Evolutionary conservation across 2,888 invertebrate genomes (phyloP).

Genomic region (Balanococcus diminutus): DNA sequence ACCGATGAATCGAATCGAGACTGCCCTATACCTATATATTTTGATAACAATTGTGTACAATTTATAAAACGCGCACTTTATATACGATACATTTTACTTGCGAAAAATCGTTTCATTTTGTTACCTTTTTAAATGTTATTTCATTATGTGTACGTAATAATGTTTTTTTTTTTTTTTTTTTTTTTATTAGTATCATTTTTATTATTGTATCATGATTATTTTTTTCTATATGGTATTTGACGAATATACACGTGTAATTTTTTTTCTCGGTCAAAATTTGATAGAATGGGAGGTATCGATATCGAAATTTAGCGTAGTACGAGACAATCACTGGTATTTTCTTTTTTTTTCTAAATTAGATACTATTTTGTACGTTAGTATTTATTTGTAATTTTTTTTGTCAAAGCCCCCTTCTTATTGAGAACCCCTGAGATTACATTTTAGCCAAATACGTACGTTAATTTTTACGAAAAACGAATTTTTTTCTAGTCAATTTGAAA

Average conservation of each 20-base stretch:
- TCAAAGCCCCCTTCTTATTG: too few relatives aligned
- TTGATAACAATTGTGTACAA: constrained; percentile 19
- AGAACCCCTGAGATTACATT: constrained; percentile 9
- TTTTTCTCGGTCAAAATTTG: not conserved
- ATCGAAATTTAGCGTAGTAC: constrained; percentile 5
- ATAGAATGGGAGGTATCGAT: not conserved
- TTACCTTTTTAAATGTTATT: constrained; percentile 44
- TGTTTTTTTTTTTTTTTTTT: constrained; percentile 4
- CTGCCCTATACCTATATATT: not conserved
- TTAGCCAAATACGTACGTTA: not conserved
- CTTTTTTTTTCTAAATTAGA: constrained; percentile 24
- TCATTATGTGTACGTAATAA: constrained; percentile 25
- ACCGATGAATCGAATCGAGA: not conserved
- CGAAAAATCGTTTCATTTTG: constrained; percentile 38
- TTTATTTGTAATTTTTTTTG: constrained; percentile 8
- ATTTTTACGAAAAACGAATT: constrained; percentile 22
- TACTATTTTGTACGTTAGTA: not conserved
- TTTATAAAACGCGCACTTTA: constrained; percentile 32
- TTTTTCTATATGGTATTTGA: not conserved
- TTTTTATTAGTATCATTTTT: constrained; percentile 31
- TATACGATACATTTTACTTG: not conserved
- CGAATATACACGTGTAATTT: not conserved
- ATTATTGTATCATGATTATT: constrained; percentile 21
- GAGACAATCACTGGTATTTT: constrained; percentile 34
- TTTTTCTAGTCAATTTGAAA: constrained; percentile 44